phyloP scores from a whole-genome alignment of 92 coral and sea anemone genomes.

The Plumapathes pennacea region DNA sequence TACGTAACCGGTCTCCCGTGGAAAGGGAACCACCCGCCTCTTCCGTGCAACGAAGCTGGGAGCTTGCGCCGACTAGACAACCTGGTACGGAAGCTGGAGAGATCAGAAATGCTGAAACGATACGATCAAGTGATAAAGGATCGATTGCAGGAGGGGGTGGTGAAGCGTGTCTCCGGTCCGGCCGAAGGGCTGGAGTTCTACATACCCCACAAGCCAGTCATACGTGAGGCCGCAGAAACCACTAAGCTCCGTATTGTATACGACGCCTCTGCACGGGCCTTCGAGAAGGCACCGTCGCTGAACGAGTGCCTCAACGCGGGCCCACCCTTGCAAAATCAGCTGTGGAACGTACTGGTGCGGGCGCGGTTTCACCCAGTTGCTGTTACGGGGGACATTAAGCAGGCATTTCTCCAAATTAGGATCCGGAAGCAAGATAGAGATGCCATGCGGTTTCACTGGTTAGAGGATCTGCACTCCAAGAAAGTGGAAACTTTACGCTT shows the following conservation, averaged over 20 bases:
- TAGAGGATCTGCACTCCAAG: slow-evolving; percentile 2
- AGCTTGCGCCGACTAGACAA: background rate
- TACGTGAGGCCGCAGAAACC: slow-evolving; percentile 9
- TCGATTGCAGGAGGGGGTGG: background rate
- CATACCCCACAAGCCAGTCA: slow-evolving; percentile 10
- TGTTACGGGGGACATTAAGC: slow-evolving; percentile 16
- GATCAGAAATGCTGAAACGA: background rate
- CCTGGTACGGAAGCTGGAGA: too few relatives aligned
- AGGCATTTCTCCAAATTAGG: slow-evolving; percentile 19
- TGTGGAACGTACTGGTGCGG: slow-evolving; percentile 1
- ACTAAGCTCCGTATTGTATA: slow-evolving; percentile 9
- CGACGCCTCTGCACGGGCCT: slow-evolving; percentile 8
- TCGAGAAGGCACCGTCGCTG: background rate
- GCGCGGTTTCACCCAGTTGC: slow-evolving; percentile 3
- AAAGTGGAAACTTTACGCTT: background rate
- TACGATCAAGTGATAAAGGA: background rate
- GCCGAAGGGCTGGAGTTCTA: slow-evolving; percentile 2
- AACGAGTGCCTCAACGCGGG: slow-evolving; percentile 14
- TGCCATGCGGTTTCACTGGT: slow-evolving; percentile 7
- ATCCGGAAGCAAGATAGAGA: slow-evolving; percentile 7
- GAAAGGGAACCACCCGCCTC: slow-evolving; percentile 3
- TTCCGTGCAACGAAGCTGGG: background rate
- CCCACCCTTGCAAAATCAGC: slow-evolving; percentile 5
- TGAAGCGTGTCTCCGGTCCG: background rate
- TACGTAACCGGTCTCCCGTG: background rate